Conservation (phyloP, 2,797 vertebrate species). For the Catostomus latipinnis region DNA sequence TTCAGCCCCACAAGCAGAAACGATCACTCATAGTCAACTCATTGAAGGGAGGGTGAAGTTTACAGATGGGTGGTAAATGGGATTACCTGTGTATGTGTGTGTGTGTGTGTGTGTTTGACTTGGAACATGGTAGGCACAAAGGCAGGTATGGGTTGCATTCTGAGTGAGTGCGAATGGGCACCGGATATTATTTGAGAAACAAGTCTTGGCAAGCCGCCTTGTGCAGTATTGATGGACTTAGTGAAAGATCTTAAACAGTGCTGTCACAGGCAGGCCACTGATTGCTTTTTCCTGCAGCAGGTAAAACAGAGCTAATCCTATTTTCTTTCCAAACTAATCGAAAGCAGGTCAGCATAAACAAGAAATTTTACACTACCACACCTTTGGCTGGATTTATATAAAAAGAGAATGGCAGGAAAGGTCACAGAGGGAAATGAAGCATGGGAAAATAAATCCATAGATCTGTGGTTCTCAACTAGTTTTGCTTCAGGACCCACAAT, state of each 20-base stretch:
- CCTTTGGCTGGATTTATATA: conserved; percentile 9
- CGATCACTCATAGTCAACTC: conserved; percentile 45
- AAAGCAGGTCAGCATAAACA: conserved; percentile 61
- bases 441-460: conserved; percentile 11
- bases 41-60: conserved; percentile 48
- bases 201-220: conserved; percentile 48
- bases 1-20: conserved; percentile 51
- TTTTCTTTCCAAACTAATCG: conserved; percentile 67
- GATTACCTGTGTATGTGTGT: conserved; percentile 43
- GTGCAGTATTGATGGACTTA: conserved; percentile 48
- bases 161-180: conserved; percentile 13
- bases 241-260: conserved; percentile 51
- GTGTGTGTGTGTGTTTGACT: conserved; percentile 41
- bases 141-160: conserved; percentile 34
- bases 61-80: conserved; percentile 48
- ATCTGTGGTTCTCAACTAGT: too few relatives aligned
- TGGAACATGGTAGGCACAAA: conserved; percentile 34
- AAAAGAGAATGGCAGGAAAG: conserved; percentile 7
- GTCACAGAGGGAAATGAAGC: conserved; percentile 34
- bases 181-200: conserved; percentile 43
- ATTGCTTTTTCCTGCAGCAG: conserved; percentile 65
- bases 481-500: too few relatives aligned
- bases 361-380: conserved; percentile 48
- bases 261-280: conserved; percentile 59
- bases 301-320: conserved; percentile 67